These are phyloP conservation scores for Diorhabda carinulata DNA, from an alignment of 1,140 invertebrate species.

Conservation along the genomic window DNA sequence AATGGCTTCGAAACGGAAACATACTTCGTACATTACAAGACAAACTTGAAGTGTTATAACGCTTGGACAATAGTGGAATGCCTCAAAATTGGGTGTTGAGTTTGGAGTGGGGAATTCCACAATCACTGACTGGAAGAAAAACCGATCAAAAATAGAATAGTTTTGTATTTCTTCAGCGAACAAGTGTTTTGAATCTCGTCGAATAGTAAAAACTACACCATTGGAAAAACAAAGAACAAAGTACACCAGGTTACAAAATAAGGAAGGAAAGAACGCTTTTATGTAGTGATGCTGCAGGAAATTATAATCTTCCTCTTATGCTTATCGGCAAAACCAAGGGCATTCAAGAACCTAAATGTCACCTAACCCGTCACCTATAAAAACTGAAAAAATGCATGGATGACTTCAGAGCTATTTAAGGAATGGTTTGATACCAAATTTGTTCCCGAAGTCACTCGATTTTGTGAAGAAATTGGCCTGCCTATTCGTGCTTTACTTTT, in stretches of 20 bases:
- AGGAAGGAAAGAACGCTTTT: slow-evolving; percentile 25
- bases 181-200: too few species aligned
- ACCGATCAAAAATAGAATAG: too few species aligned
- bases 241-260: slow-evolving; percentile 40
- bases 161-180: too few species aligned
- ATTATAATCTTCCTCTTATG: slow-evolving; percentile 40
- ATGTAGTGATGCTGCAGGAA: slow-evolving; percentile 45
- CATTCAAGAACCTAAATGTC: slow-evolving; percentile 22
- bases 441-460: background rate
- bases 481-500: slow-evolving; percentile 2
- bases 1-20: too few species aligned
- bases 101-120: too few species aligned
- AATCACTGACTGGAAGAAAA: too few species aligned
- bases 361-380: slow-evolving; percentile 5
- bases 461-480: background rate
- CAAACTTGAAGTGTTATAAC: too few species aligned
- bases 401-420: background rate
- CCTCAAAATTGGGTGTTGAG: too few species aligned
- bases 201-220: too few species aligned
- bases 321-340: slow-evolving; percentile 21
- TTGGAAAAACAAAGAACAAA: slow-evolving; percentile 30
- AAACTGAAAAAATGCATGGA: slow-evolving; percentile 13
- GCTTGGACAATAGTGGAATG: too few species aligned
- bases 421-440: background rate
- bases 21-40: too few species aligned